These are phyloP conservation scores for Sisor rabdophorus DNA, from an alignment of 2,113 vertebrate species.

Conservation along the genomic window DNA sequence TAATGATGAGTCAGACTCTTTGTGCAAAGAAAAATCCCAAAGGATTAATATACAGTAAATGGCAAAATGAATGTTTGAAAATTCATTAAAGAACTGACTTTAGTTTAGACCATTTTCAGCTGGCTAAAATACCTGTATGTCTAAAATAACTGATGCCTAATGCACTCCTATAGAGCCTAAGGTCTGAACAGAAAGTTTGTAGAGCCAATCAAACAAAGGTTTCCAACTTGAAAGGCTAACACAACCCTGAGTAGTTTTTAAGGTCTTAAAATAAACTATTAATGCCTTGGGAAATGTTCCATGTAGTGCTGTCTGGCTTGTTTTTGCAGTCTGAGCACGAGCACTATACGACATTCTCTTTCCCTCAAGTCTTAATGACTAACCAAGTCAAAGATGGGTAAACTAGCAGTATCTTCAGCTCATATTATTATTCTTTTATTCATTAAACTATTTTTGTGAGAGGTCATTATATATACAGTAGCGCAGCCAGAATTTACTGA, in stretches of 20 bases:
- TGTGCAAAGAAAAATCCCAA: too few species aligned
- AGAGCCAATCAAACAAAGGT: not conserved
- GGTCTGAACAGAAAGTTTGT: not conserved
- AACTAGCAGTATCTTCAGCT: not conserved
- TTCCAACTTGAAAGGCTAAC: conserved; percentile 14
- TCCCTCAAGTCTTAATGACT: conserved; percentile 21
- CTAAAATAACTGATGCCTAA: not conserved
- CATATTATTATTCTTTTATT: not conserved
- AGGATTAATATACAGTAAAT: too few species aligned
- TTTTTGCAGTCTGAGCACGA: conserved; percentile 45
- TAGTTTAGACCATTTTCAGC: too few species aligned
- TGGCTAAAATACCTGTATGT: not conserved
- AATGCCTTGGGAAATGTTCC: conserved; percentile 44
- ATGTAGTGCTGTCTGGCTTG: conserved; percentile 15
- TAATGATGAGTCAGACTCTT: too few species aligned
- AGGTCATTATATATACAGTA: not conserved
- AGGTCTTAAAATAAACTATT: conserved; percentile 27
- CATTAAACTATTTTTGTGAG: not conserved
- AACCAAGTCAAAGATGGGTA: conserved; percentile 14
- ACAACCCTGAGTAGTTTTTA: conserved; percentile 21
- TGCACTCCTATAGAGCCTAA: not conserved
- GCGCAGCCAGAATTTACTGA: not conserved
- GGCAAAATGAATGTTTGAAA: too few species aligned
- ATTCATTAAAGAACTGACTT: too few species aligned
- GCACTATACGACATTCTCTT: conserved; percentile 2